phyloP scores from a whole-genome alignment of 2,888 invertebrate genomes.

The Drosophila kambysellisi region DNA sequence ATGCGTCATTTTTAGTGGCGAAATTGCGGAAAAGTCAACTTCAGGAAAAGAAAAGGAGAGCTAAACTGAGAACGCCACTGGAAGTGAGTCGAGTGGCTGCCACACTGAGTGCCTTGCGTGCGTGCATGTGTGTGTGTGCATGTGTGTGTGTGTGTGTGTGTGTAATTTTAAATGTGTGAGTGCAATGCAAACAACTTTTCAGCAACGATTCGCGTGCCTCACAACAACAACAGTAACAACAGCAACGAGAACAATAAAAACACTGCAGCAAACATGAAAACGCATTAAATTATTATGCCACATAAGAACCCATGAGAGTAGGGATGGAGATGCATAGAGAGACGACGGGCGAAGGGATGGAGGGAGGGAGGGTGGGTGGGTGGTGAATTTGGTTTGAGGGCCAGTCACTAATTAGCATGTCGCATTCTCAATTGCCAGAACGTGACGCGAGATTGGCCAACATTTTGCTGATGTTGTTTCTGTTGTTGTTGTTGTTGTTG shows the following conservation, averaged over 20 bases:
- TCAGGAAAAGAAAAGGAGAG: conserved; percentile 33
- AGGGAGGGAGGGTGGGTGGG: neutral
- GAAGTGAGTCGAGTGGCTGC: conserved; percentile 1
- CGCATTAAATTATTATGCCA: conserved; percentile 73
- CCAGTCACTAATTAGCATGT: conserved; percentile 71
- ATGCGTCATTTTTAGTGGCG: conserved; percentile 77
- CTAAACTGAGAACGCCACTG: conserved; percentile 1
- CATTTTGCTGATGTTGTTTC: neutral
- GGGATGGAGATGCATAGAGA: neutral
- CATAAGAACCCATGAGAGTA: conserved; percentile 32
- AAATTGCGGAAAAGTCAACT: conserved; percentile 72
- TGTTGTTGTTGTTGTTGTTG: neutral
- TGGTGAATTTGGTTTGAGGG: conserved; percentile 24
- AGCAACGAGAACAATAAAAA: conserved; percentile 10
- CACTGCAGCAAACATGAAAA: conserved; percentile 52
- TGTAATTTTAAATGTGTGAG: conserved; percentile 12
- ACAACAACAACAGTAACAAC: conserved; percentile 17
- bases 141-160: neutral
- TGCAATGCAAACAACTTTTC: conserved; percentile 68
- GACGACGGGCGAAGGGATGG: neutral
- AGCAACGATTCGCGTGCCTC: conserved; percentile 51
- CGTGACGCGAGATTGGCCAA: conserved; percentile 67
- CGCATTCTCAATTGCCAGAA: conserved; percentile 75
- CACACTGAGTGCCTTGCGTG: neutral
- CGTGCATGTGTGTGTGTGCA: neutral